Conservation (phyloP, 1,140 invertebrate genomes). For the Frieseomelitta varia region DNA sequence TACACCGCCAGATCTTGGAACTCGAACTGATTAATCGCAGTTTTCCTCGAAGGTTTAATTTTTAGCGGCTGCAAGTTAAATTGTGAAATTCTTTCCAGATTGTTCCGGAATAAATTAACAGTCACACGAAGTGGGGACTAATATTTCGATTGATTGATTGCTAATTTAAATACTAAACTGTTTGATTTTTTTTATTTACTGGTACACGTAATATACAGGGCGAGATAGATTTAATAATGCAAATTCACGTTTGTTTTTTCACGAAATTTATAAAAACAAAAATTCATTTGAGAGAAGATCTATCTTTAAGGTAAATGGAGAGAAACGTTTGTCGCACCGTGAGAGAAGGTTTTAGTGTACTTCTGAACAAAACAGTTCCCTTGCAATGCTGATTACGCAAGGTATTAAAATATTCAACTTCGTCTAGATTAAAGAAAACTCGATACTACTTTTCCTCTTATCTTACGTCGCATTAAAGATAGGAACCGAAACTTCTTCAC, state of each 20-base stretch:
- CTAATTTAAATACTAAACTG: no score
- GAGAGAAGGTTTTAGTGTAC: not conserved
- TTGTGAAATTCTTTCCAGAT: no score
- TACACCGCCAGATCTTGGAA: not conserved
- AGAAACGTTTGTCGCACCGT: not conserved
- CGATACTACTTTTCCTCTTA: not conserved
- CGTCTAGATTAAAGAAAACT: not conserved
- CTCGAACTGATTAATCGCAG: not conserved
- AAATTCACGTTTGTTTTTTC: no score
- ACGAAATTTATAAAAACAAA: no score
- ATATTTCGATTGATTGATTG: no score
- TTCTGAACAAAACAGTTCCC: not conserved
- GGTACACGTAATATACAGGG: no score
- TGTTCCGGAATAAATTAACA: no score
- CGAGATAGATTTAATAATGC: no score
- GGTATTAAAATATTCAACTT: constrained; percentile 20
- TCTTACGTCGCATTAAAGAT: constrained; percentile 3
- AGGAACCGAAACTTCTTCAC: constrained; percentile 21
- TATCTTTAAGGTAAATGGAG: not conserved
- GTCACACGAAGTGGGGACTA: no score
- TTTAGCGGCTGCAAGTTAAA: no score
- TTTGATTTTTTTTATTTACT: no score
- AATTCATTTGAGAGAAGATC: not conserved
- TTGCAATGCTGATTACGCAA: not conserved
- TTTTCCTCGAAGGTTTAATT: no score